Evolutionary conservation across 2,888 invertebrate genomes (phyloP), one percentile per base, ranked within the genome.

Genomic region (Dryobota labecula): DNA sequence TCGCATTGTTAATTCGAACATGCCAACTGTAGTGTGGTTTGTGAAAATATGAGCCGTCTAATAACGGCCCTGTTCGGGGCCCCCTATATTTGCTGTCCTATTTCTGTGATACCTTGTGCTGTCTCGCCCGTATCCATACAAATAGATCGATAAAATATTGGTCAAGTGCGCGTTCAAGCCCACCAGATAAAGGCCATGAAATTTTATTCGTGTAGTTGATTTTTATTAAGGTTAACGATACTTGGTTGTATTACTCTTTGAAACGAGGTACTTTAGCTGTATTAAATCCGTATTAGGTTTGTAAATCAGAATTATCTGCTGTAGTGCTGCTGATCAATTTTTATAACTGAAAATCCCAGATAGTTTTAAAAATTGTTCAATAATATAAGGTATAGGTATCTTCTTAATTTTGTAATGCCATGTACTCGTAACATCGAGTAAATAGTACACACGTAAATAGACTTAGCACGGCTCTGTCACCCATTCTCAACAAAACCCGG

Each of bases 131-230:
- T 80, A 80, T 72, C 73, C 81, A 81, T 80, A 73, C 77, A 73
- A 80, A 80, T 69, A 80, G 69, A 80, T 80, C 81, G 77, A 80
- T 77, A 77, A 66, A 77, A 80, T 81, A 81, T 77, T 80, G 81
- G 81, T 77, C 81, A 80, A 80, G 81, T 81, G 67, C 56, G 77
- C 81, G 73, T 73, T 73, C 49, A 68, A 58, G 27, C 61, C 30
- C 36, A 69, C 51, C 56, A 73, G 72, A 77, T 77, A 73, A 69
- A 56, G 73, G 64, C 81, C 66, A 63, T 80, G 77, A 77, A 77
- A 51, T 66, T 77, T 80, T 81, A 81, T 80, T 68, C 45, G 58
- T 56, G 62, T 69, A 69, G 43, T 80, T 81, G 63, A 63, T 64
- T 80, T 81, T 80, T 80, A 80, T 81, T 69, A 63, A 43, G 68